phyloP scores from a whole-genome alignment of 2,888 invertebrate species.

The Clistopyga incitator region DNA sequence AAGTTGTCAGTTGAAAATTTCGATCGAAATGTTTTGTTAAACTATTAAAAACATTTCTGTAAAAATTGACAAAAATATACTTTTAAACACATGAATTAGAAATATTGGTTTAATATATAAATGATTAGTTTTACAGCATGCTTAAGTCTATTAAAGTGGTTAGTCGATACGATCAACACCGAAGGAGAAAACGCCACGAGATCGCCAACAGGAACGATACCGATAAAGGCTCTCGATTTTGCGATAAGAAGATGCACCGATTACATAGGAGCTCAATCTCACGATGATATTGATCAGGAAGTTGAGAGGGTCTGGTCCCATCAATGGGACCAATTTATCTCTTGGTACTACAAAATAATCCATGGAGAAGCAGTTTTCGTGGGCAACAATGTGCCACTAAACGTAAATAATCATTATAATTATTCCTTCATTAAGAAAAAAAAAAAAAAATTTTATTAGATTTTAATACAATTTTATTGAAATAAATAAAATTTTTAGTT shows the following conservation, averaged over 20 bases:
- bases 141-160: constrained; percentile 92
- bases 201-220: constrained; percentile 88
- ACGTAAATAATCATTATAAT: constrained; percentile 74
- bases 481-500: too few species aligned
- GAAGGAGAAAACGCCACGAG: constrained; percentile 87
- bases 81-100: not conserved
- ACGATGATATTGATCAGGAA: constrained; percentile 91
- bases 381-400: constrained; percentile 76
- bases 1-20: too few species aligned
- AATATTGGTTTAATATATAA: not conserved
- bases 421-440: not conserved
- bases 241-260: constrained; percentile 92
- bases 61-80: not conserved
- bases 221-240: constrained; percentile 91
- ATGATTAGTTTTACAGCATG: constrained; percentile 90
- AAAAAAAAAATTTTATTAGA: too few species aligned
- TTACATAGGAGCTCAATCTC: constrained; percentile 90
- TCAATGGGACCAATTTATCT: constrained; percentile 95
- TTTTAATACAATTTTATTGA: too few species aligned
- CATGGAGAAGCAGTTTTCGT: constrained; percentile 82
- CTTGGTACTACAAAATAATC: constrained; percentile 87
- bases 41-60: too few species aligned
- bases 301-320: constrained; percentile 91
- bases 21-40: too few species aligned
- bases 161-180: constrained; percentile 87